A percentile compares a stretch with the other conserved stretches of the same genome.
Conservation (phyloP, 2,888 invertebrate genomes). For the Plebejus anna region DNA sequence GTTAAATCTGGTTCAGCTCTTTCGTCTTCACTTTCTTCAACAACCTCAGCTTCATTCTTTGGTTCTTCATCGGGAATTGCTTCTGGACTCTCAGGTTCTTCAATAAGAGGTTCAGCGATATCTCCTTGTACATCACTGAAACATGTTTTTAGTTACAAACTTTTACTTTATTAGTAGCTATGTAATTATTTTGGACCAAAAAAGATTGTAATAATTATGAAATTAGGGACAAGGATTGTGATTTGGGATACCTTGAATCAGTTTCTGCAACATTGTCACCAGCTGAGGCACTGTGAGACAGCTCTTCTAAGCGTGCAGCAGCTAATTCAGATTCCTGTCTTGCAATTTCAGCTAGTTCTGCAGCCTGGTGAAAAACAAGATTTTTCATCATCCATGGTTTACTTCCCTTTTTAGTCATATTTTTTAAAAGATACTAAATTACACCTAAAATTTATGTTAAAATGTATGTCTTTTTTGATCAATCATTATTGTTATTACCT, state of each 20-base stretch:
- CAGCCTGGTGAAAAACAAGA: slow-evolving; percentile 67
- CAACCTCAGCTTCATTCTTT: slow-evolving; percentile 50
- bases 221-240: not conserved
- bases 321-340: slow-evolving; percentile 80
- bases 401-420: not conserved
- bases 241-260: slow-evolving; percentile 53
- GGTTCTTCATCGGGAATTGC: slow-evolving; percentile 48
- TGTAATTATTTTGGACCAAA: not conserved
- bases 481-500: slow-evolving; percentile 52
- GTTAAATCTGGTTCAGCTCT: slow-evolving; percentile 74
- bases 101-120: slow-evolving; percentile 66
- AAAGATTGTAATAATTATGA: not conserved
- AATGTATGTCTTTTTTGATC: not conserved
- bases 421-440: not conserved
- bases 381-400: not conserved
- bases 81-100: slow-evolving; percentile 72
- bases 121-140: slow-evolving; percentile 59
- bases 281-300: slow-evolving; percentile 66
- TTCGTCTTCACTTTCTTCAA: slow-evolving; percentile 71
- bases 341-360: slow-evolving; percentile 84
- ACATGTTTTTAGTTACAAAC: slow-evolving; percentile 10
- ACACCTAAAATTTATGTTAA: not conserved
- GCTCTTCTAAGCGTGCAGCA: slow-evolving; percentile 80
- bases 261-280: slow-evolving; percentile 58
- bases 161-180: too few relatives aligned